Base-by-base conservation (phyloP, 2,113 vertebrate genomes). In the Pituophis catenifer region DNA sequence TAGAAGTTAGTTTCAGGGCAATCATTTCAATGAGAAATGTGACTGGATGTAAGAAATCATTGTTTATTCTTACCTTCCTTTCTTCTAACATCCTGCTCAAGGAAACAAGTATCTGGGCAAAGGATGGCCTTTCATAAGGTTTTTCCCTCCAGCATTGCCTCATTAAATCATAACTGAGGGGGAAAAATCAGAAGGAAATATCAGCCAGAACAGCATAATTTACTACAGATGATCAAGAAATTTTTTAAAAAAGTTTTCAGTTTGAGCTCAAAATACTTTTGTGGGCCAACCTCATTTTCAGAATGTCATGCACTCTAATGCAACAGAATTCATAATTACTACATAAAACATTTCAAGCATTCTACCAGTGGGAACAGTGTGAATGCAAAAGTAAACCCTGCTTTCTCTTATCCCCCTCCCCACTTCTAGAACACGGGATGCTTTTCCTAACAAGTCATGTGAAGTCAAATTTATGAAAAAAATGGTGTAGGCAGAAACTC, bases 111-210 rank as follows among this genome's bases (percentile, higher is more conserved):
- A 98, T 99, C 96, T 99, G 98, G 85, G 98, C 97, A 94, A 99
- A 99, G 0, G 98, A 98, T 2, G 98, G 98, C 87, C 98, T 98
- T 96, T 99, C 98, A 0, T 98, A 98, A 0, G 98, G 98, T 90
- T 98, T 99, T 95, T 99, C 98, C 93, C 98, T 97, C 98, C 98
- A 99, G 93, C 98, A 99, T 17, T 99, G 98, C 89, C 98, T 97
- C 98, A 99, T 99, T 54, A 99, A 97, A 90, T 99, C 98, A 96
- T 97, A 99, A 94, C 98, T 99, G 96, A 88, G 52, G 93, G 94
- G 88, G 93, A 4, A 8, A 58, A 19, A 86, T 1, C 38, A 65
- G 38, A 50, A 88, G 19, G 13, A 54, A 88, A 88, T 88, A 89
- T 17, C n/a, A 94, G 92, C 90, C 2, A 93, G 6, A 55, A 81